These are phyloP conservation scores for Pachycephala philippinensis DNA, from an alignment of 2,113 vertebrate species.

Conservation along the genomic window DNA sequence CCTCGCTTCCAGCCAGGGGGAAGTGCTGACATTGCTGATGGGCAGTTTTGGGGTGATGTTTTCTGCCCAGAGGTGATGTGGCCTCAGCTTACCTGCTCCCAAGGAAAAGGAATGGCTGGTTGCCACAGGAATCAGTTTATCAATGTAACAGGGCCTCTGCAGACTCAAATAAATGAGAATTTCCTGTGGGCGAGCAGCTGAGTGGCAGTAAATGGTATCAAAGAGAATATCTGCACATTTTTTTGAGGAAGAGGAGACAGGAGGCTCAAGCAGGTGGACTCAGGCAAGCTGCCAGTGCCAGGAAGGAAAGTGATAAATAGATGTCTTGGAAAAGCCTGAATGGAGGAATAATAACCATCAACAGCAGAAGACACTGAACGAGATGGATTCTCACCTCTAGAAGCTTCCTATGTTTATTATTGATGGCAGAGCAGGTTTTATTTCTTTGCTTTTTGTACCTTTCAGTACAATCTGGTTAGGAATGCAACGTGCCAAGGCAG, in stretches of 20 bases:
- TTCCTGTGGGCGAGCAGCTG: not conserved
- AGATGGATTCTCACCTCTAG: not conserved
- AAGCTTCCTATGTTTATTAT: not conserved
- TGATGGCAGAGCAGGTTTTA: not conserved
- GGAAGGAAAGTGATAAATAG: not conserved
- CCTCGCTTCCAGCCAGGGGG: not conserved
- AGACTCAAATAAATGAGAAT: not conserved
- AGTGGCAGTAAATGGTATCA: not conserved
- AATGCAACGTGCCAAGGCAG: not conserved
- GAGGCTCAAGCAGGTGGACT: not conserved
- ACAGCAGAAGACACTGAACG: not conserved
- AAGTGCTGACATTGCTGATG: not conserved
- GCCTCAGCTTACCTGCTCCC: not conserved
- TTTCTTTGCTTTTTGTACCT: not conserved
- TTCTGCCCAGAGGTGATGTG: not conserved
- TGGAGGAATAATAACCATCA: not conserved
- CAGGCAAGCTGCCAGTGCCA: not conserved
- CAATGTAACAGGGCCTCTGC: rapidly evolving
- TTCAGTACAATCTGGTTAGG: not conserved
- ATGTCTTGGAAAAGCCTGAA: not conserved
- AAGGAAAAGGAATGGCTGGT: not conserved
- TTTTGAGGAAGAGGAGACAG: not conserved
- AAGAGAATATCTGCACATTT: not conserved
- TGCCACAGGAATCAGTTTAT: not conserved
- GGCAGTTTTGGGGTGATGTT: not conserved